Conservation (phyloP, 2,888 invertebrate species). For the Adelphocoris suturalis region DNA sequence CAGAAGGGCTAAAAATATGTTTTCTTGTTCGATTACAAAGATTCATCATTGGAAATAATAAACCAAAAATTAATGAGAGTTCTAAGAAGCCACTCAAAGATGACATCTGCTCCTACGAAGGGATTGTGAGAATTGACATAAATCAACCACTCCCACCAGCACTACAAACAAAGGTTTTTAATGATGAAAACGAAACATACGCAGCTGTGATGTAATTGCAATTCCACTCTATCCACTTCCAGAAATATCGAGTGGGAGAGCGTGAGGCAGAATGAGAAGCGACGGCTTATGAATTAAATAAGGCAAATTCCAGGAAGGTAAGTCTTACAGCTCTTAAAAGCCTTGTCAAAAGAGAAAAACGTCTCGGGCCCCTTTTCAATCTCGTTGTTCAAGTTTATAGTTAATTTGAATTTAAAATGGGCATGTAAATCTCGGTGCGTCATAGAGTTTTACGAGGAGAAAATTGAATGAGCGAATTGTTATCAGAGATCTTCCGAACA, state of each 20-base stretch:
- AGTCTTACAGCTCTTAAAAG: not conserved
- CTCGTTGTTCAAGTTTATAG: constrained; percentile 10
- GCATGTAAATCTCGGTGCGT: not conserved
- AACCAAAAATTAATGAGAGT: too few species aligned
- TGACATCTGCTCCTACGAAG: too few species aligned
- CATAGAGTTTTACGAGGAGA: not conserved
- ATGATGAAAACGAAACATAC: too few species aligned
- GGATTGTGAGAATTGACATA: too few species aligned
- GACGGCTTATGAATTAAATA: constrained; percentile 17
- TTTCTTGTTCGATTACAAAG: too few species aligned
- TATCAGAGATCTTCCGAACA: not conserved
- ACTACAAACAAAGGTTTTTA: too few species aligned
- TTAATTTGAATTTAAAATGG: constrained; percentile 27
- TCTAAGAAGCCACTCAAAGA: too few species aligned
- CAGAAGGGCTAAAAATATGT: too few species aligned
- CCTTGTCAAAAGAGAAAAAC: not conserved
- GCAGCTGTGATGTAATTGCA: too few species aligned
- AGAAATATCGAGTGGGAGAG: not conserved
- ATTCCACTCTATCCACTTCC: too few species aligned
- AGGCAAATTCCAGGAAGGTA: not conserved
- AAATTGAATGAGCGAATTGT: not conserved
- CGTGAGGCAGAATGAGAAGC: not conserved
- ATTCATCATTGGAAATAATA: too few species aligned
- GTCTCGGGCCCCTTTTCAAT: not conserved
- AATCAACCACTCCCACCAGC: too few species aligned